A percentile compares a stretch with the other conserved stretches of the same genome.
These are phyloP conservation scores for Bursaphelenchus okinawaensis DNA, from an alignment of 2,888 invertebrate genomes.

Conservation along the genomic window DNA sequence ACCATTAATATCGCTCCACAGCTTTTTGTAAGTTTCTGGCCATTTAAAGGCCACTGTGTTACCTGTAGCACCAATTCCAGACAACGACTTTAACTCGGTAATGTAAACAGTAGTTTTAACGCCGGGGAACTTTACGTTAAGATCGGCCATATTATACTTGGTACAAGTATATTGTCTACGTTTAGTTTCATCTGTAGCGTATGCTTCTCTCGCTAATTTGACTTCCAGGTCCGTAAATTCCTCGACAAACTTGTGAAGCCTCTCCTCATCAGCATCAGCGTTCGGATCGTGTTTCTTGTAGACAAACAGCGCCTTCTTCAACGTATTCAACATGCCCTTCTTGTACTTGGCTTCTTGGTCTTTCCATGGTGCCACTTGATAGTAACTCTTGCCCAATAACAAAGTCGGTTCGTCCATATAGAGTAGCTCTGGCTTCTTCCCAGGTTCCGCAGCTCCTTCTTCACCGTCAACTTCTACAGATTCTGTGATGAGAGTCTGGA, in stretches of 20 bases:
- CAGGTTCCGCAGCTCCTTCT: neutral
- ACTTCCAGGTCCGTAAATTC: neutral
- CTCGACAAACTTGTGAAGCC: neutral
- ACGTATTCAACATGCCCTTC: neutral
- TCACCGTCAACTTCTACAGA: neutral
- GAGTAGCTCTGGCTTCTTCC: neutral
- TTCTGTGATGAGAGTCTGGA: neutral
- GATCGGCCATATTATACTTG: too few species aligned
- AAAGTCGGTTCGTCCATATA: neutral
- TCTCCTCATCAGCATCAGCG: neutral
- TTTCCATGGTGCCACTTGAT: neutral
- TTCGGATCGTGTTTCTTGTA: neutral
- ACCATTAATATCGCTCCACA: neutral
- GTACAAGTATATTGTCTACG: neutral
- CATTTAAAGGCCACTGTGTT: neutral
- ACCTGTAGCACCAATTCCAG: too few species aligned
- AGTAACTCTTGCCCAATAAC: neutral
- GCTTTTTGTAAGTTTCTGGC: neutral
- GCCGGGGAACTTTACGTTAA: too few species aligned
- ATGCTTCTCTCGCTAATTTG: neutral
- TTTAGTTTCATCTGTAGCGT: neutral
- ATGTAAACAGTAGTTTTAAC: too few species aligned
- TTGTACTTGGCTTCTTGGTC: neutral
- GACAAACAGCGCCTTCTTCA: neutral
- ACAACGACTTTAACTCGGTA: too few species aligned